These are phyloP conservation scores for Boulengeromyrus knoepffleri DNA, from an alignment of 2,113 vertebrate species.

Conservation along the genomic window DNA sequence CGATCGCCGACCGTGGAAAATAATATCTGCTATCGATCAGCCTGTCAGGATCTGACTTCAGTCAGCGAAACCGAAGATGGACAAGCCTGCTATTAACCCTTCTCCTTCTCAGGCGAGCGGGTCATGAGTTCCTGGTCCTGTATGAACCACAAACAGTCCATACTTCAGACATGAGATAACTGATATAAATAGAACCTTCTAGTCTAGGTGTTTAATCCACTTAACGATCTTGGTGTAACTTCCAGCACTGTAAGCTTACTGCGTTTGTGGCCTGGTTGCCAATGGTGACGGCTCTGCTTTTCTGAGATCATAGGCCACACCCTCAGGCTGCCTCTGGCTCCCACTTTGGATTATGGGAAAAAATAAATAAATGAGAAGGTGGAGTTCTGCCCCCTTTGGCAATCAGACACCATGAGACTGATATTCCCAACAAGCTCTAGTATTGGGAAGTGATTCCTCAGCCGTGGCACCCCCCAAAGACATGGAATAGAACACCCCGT, in stretches of 20 bases:
- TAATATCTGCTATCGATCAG: constrained; percentile 66
- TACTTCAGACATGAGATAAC: background rate
- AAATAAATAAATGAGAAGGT: constrained; percentile 40
- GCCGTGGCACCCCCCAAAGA: constrained; percentile 48
- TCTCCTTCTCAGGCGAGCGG: background rate
- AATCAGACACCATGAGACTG: constrained; percentile 52
- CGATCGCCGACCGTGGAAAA: constrained; percentile 66
- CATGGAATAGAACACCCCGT: constrained; percentile 59
- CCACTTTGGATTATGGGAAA: constrained; percentile 19
- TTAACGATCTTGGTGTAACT: background rate
- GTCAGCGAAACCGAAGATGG: constrained; percentile 52
- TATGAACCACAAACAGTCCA: background rate
- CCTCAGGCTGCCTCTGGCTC: constrained; percentile 33
- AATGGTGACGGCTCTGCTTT: constrained; percentile 47
- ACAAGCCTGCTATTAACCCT: constrained; percentile 51
- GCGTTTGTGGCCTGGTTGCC: constrained; percentile 33
- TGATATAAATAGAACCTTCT: background rate
- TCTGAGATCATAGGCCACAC: constrained; percentile 52
- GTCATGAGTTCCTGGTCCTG: background rate
- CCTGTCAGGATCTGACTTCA: constrained; percentile 54
- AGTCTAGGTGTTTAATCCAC: background rate
- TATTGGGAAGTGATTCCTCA: constrained; percentile 56
- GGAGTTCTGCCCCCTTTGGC: constrained; percentile 36
- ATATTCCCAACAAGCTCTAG: constrained; percentile 59
- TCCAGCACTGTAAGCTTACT: background rate